Evolutionary conservation across 2,113 vertebrate genomes (phyloP), one percentile per base, ranked within the genome.

Genomic region (Clupea harengus): DNA sequence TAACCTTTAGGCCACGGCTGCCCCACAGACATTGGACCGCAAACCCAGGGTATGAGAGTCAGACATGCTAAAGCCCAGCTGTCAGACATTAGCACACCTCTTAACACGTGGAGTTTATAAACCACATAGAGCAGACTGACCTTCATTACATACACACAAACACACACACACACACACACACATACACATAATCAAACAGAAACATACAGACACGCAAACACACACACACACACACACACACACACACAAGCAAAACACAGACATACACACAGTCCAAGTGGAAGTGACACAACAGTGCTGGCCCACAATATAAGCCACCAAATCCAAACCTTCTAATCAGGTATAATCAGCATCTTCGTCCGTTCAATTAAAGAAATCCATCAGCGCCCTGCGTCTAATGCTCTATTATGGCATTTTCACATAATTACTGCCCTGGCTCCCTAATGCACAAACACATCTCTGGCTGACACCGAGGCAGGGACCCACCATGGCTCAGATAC

Each of bases 291-390:
- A 67, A 67, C 64, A 11, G 22, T 11, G 64, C 6, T 67, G 5
- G 8, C 22, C 64, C n/a, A 25, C n/a, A 67, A 28, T 60, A 11
- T 8, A 89, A 83, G 52, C 83, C 50, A 75, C 45, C 75, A 60
- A 81, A 83, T 88, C 88, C 54, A 82, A 88, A 88, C 83, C 83
- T 22, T 25, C 47, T 90, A 88, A 90, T 91, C 86, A 90, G 84
- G 88, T 86, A 44, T 47, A 25, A 86, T 89, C 85, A 89, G 85
- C 82, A 89, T 85, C 25, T 81, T 39, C 11, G 82, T 81, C 46
- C 25, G 87, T 86, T 83, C 82, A 86, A 89, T 86, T 91, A 92
- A 88, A 87, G 89, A 93, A 0, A 92, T 90, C 88, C 88, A 87
- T 52, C 82, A 85, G 84, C 86, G 22, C 78, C 52, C 64, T 28